These are phyloP conservation scores for Ciconia maguari DNA, from an alignment of 2,113 vertebrate genomes.

Conservation along the genomic window DNA sequence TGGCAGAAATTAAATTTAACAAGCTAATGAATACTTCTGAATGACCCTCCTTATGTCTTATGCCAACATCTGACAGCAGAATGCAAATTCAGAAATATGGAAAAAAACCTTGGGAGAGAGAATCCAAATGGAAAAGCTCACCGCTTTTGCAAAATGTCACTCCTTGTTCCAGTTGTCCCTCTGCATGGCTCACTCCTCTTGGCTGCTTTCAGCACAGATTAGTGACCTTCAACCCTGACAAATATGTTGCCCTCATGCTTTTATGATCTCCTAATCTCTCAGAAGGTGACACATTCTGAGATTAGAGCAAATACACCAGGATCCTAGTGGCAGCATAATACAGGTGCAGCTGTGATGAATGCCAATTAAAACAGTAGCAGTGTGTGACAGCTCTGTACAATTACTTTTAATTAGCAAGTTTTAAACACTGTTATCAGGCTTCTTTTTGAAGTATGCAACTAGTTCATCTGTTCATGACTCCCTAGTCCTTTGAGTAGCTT, in stretches of 20 bases:
- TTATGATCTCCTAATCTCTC: constrained; percentile 63
- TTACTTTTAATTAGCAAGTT: constrained; percentile 66
- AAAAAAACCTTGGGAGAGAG: not conserved
- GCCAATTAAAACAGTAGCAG: constrained; percentile 59
- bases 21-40: not conserved
- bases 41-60: not conserved
- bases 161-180: not conserved
- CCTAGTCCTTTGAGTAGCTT: not conserved
- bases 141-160: not conserved
- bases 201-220: constrained; percentile 21
- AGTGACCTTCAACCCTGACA: constrained; percentile 42
- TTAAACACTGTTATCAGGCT: constrained; percentile 18
- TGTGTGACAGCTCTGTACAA: constrained; percentile 60
- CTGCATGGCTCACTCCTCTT: not conserved
- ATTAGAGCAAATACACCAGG: constrained; percentile 47
- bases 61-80: not conserved
- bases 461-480: not conserved
- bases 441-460: constrained; percentile 13
- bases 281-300: constrained; percentile 62
- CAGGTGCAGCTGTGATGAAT: constrained; percentile 25
- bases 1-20: not conserved
- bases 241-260: constrained; percentile 50
- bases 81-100: not conserved
- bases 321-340: constrained; percentile 31
- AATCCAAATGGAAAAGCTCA: not conserved